These are phyloP conservation scores for Laticauda laticaudata DNA, from an alignment of 2,113 vertebrate genomes.

Conservation along the genomic window DNA sequence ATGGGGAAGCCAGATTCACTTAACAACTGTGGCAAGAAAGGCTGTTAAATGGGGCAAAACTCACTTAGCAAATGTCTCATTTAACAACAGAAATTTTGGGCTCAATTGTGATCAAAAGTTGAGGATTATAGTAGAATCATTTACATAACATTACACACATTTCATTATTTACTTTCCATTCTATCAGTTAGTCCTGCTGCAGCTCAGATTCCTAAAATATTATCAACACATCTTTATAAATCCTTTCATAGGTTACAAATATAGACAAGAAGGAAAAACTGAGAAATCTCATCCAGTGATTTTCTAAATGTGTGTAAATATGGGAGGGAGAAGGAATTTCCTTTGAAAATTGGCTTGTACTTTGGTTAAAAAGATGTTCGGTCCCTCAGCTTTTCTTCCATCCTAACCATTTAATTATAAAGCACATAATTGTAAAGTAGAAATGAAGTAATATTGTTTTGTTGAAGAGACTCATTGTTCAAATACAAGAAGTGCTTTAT, in stretches of 20 bases:
- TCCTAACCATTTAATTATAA: conserved; percentile 54
- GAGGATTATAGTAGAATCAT: not conserved
- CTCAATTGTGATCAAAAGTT: too few species aligned
- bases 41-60: too few species aligned
- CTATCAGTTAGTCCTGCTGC: not conserved
- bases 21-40: too few species aligned
- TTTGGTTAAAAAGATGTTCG: conserved; percentile 51
- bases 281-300: conserved; percentile 34
- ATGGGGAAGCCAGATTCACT: too few species aligned
- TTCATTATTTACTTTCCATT: not conserved
- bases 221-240: conserved; percentile 44
- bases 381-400: conserved; percentile 44
- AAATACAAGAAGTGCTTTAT: conserved; percentile 56
- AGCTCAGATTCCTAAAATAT: not conserved
- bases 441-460: conserved; percentile 63
- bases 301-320: not conserved
- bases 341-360: conserved; percentile 55
- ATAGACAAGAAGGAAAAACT: conserved; percentile 49
- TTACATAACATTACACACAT: too few species aligned
- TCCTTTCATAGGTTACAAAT: conserved; percentile 12
- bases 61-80: too few species aligned
- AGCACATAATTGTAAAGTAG: conserved; percentile 45
- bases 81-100: too few species aligned
- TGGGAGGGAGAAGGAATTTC: not conserved
- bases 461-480: conserved; percentile 61